Percentiles rank a stretch among this genome's conserved stretches.
phyloP scores from a whole-genome alignment of 1,140 invertebrate genomes.

The Drosophila subpulchrella region DNA sequence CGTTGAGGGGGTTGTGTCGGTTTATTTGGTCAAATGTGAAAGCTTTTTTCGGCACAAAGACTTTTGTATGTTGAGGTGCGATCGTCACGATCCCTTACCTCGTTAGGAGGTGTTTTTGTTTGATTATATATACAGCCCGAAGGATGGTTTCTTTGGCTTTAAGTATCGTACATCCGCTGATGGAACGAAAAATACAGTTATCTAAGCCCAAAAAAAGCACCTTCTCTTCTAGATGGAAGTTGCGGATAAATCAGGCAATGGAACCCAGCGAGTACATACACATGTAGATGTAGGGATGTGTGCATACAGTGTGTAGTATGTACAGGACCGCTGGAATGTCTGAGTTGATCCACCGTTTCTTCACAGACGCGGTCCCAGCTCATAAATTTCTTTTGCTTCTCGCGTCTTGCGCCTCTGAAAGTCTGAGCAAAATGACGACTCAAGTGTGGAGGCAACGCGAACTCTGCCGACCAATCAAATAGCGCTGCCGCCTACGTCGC shows the following conservation, averaged over 20 bases:
- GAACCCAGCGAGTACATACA: not conserved
- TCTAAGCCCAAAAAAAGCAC: no score
- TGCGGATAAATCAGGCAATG: not conserved
- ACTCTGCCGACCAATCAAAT: conserved; percentile 58
- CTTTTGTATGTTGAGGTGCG: no score
- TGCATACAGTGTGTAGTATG: not conserved
- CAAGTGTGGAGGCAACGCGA: conserved; percentile 48
- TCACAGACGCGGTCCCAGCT: not conserved
- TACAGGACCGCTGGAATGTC: not conserved
- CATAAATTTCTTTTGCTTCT: not conserved
- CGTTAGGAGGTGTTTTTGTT: no score
- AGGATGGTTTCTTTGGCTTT: no score
- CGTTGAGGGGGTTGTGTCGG: no score
- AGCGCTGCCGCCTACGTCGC: conserved; percentile 35
- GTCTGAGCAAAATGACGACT: not conserved
- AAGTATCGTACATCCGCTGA: no score
- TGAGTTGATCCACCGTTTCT: conserved; percentile 5
- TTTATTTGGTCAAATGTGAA: no score
- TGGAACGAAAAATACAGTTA: no score
- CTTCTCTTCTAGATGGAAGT: not conserved
- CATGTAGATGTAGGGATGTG: not conserved
- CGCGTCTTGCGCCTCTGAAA: conserved; percentile 7
- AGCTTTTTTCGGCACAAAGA: no score
- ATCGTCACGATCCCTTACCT: no score
- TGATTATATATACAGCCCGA: no score